A percentile compares a stretch with the other conserved stretches of the same genome.
phyloP scores from a whole-genome alignment of 2,888 invertebrate genomes.

The Coelopa pilipes region DNA sequence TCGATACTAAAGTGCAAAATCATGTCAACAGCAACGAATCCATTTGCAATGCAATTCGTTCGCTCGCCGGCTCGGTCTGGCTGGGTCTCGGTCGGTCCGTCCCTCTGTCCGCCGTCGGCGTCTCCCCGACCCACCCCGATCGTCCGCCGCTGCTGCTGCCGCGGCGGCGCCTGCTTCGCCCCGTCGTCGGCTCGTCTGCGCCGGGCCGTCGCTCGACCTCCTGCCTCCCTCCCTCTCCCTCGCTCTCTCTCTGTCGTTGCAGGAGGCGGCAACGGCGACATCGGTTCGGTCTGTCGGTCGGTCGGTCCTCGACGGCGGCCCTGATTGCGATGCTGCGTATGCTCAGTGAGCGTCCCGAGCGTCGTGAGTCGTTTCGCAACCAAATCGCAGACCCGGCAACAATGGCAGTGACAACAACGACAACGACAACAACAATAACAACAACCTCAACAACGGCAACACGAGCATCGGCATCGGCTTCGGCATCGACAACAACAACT shows the following conservation, averaged over 20 bases:
- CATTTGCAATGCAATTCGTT: conserved; percentile 26
- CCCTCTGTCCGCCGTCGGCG: background rate
- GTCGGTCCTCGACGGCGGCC: background rate
- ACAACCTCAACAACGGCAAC: conserved; percentile 28
- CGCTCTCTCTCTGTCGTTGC: background rate
- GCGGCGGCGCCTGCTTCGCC: too few relatives aligned
- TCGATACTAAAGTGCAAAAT: conserved; percentile 68
- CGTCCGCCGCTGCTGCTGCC: too few relatives aligned
- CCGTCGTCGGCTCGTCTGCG: too few relatives aligned
- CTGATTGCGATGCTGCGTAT: background rate
- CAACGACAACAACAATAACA: conserved; percentile 24
- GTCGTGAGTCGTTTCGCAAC: background rate
- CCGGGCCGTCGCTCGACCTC: too few relatives aligned
- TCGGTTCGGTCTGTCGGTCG: too few relatives aligned
- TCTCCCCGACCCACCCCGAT: background rate
- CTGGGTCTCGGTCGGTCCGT: background rate
- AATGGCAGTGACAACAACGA: conserved; percentile 33
- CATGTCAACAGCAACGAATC: conserved; percentile 62
- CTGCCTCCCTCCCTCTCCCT: too few relatives aligned
- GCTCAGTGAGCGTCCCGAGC: background rate
- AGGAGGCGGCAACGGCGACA: background rate
- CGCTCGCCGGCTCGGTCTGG: background rate
- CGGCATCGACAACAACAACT: conserved; percentile 21
- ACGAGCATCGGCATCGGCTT: conserved; percentile 32
- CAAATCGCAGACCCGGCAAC: background rate